phyloP scores from a whole-genome alignment of 2,888 invertebrate genomes.

The Ophion ellenae region DNA sequence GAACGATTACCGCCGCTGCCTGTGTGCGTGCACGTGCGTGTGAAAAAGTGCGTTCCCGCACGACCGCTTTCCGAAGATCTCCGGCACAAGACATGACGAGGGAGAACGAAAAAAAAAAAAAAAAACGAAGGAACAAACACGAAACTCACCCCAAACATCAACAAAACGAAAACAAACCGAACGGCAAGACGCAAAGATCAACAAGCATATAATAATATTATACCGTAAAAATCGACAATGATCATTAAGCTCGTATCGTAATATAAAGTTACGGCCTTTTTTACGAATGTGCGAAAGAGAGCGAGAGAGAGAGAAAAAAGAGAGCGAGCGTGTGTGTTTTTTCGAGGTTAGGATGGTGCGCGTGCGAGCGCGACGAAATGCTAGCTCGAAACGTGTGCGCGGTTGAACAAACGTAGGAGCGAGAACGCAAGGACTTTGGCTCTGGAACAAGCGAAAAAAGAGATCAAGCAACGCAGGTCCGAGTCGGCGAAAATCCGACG shows the following conservation, averaged over 20 bases:
- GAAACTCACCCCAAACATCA: conserved; percentile 34
- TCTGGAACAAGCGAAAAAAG: conserved; percentile 23
- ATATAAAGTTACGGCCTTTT: conserved; percentile 67
- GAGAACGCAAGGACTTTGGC: conserved; percentile 50
- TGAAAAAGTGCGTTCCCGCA: neutral
- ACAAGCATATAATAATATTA: conserved; percentile 58
- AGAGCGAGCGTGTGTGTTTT: conserved; percentile 34
- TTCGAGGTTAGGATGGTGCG: conserved; percentile 49
- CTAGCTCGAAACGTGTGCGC: conserved; percentile 42
- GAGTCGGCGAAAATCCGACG: conserved; percentile 54
- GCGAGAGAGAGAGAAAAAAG: conserved; percentile 30
- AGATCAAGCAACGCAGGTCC: conserved; percentile 18
- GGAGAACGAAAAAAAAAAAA: conserved; percentile 10
- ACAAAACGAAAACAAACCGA: conserved; percentile 22
- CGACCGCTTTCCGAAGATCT: conserved; percentile 56
- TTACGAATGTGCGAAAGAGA: conserved; percentile 59
- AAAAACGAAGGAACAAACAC: neutral
- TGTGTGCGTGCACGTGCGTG: conserved; percentile 28
- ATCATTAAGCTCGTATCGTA: conserved; percentile 61
- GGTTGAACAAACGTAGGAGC: conserved; percentile 49
- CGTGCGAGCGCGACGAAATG: conserved; percentile 36
- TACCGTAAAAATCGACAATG: conserved; percentile 61
- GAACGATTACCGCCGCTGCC: conserved; percentile 29
- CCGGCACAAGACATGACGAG: conserved; percentile 16
- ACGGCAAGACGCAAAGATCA: conserved; percentile 47